Percentiles rank a stretch among this genome's conserved stretches.
Evolutionary conservation across 2,888 invertebrate species (phyloP).

Genomic region (Spatulosminthurus flaviceps): DNA sequence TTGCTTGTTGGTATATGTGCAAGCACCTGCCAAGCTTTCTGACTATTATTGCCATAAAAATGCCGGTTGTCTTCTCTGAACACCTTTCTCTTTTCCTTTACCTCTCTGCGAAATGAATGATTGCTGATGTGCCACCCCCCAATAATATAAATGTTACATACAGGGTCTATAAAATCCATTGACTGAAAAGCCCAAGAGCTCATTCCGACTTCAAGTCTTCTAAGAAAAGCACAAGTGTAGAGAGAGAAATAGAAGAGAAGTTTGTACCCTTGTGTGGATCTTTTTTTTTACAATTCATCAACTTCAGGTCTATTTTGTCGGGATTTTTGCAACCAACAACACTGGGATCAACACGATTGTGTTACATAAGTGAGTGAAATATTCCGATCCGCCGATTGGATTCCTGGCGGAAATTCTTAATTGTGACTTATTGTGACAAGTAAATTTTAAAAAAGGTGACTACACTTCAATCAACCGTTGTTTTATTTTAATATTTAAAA

Average conservation of each 20-base stretch:
- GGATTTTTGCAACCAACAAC: not conserved
- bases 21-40: conserved; percentile 46
- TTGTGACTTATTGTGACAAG: conserved; percentile 23
- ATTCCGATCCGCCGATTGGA: conserved; percentile 13
- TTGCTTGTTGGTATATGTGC: not conserved
- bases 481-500: not conserved
- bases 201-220: conserved; percentile 48
- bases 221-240: conserved; percentile 30
- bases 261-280: conserved; percentile 15
- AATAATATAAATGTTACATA: conserved; percentile 45
- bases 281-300: conserved; percentile 21
- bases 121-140: conserved; percentile 44
- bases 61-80: conserved; percentile 48
- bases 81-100: conserved; percentile 50
- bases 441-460: conserved; percentile 22
- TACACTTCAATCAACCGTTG: not conserved
- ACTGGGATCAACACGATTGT: not conserved
- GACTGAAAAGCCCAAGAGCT: conserved; percentile 45
- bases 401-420: conserved; percentile 29
- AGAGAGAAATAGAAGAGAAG: not conserved
- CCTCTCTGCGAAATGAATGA: conserved; percentile 34
- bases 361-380: conserved; percentile 27
- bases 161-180: conserved; percentile 49
- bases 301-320: not conserved
- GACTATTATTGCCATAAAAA: conserved; percentile 49